Evolutionary conservation across 1,140 invertebrate species (phyloP), one percentile per base, ranked within the genome.

Genomic region (Cotesia chilonis): DNA sequence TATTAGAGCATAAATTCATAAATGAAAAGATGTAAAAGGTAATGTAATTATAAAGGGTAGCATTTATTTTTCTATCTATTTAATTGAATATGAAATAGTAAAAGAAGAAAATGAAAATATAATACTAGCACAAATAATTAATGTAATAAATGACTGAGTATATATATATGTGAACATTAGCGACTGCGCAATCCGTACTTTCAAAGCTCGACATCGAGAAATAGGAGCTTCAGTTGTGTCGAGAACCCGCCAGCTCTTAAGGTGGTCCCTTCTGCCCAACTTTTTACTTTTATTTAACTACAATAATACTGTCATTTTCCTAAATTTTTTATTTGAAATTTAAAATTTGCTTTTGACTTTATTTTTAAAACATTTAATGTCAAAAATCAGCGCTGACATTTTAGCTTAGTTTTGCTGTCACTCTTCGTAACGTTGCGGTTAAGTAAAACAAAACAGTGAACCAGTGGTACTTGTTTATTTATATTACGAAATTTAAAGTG

Each of bases 181-280:
- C 63, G 63, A 41, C 63, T 65, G 63, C 63, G 63, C 63, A 37
- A 7, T n/a, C 36, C n/a, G 41, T 17, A 65, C 38, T 38, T 47
- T 20, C 36, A n/a, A 38, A 38, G 37, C 63, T 65, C 63, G 63
- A 38, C 63, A 37, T 14, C 38, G 63, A 41, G 36, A 61, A 28
- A 61, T n/a, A 47, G 35, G 35, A 65, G 10, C 63, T 37, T 65
- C 63, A 65, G 63, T 65, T 20, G 63, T 36, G 63, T 65, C 63
- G 35, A 65, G 37, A 38, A 38, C 36, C 63, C 63, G 63, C 17
- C 38, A 36, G 63, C 37, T 65, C 14, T 41, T 37, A 65, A 36
- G 35, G 63, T 47, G n/a, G 36, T 35, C 37, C 10, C 41, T 47
- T 10, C 41, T 47, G 41, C 41, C 41, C 10, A 47, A 47, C 41